Evolutionary conservation across 2,797 vertebrate genomes (phyloP), one percentile per base, ranked within the genome.

Genomic region (Tragopan temminckii): DNA sequence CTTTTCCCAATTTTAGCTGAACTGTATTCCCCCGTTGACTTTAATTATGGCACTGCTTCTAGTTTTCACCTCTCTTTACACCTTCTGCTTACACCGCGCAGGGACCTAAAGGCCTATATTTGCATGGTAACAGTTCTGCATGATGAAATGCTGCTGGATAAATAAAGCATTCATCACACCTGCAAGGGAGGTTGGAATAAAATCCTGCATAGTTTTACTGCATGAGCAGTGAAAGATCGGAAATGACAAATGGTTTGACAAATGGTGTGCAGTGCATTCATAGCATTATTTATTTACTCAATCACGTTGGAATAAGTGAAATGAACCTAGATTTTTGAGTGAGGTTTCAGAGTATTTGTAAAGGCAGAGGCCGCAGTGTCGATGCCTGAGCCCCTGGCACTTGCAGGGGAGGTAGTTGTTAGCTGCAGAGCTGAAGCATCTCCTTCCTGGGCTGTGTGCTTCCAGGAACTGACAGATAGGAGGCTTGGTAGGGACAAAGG

Each of bases 81-180:
- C 74, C 17, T 91, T 78, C 80, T 77, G 9, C 84, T 70, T 72
- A 50, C 9, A 43, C 61, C 46, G 77, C 27, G 7, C 36, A 14
- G 67, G 19, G 55, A 80, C 64, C 68, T 46, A 15, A 64, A 72
- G 74, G 52, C 74, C 82, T 76, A 5, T 72, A 11, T 52, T 24
- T 72, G 80, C 85, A 50, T 57, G 72, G 89, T 75, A 90, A 58
- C 45, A 1, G 71, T 70, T 87, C 71, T 67, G 58, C 0, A 1
- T 85, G 84, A 63, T 58, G 69, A 93, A 92, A 55, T 59, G 80
- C 43, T 87, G 86, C 83, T 88, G 58, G 82, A 53, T 87, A 87
- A 95, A 90, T 83, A 87, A 80, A 82, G 81, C 86, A 89, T 95
- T 88, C 80, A 95, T 92, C 94, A 94, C 80, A 93, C 88, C 93